These are phyloP conservation scores for Oreochromis tanganicae DNA, from an alignment of 2,113 vertebrate species.

Conservation along the genomic window DNA sequence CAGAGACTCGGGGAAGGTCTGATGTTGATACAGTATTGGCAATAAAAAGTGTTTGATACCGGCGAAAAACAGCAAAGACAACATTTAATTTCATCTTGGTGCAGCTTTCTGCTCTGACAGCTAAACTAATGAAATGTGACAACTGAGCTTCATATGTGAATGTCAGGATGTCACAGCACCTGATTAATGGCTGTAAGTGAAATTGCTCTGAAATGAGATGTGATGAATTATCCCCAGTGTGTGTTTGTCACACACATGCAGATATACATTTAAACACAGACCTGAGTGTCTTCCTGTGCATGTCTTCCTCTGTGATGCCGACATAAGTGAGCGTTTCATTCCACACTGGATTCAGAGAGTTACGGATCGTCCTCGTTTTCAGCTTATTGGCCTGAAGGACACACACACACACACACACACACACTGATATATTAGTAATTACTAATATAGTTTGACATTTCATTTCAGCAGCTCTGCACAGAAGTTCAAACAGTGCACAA, in stretches of 20 bases:
- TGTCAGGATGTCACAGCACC: background rate
- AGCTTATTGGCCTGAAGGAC: constrained; percentile 81
- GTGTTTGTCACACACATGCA: background rate
- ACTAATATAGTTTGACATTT: background rate
- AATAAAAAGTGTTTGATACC: background rate
- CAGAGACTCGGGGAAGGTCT: background rate
- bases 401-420: background rate
- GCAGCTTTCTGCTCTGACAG: background rate
- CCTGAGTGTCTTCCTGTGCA: constrained; percentile 83
- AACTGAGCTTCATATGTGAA: background rate
- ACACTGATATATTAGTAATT: background rate
- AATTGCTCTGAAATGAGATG: background rate
- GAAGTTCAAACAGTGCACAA: background rate
- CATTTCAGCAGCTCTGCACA: background rate
- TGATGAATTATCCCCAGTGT: background rate
- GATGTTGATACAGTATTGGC: background rate
- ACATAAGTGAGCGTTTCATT: constrained; percentile 81
- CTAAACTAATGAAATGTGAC: background rate
- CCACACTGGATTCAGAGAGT: constrained; percentile 84
- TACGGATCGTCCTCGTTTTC: constrained; percentile 83
- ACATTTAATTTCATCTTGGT: fast-evolving
- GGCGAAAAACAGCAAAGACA: background rate
- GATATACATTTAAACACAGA: background rate
- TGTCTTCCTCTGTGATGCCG: constrained; percentile 83
- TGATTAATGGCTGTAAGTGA: background rate